phyloP scores from a whole-genome alignment of 2,797 vertebrate species.

The Arnoldichthys spilopterus region DNA sequence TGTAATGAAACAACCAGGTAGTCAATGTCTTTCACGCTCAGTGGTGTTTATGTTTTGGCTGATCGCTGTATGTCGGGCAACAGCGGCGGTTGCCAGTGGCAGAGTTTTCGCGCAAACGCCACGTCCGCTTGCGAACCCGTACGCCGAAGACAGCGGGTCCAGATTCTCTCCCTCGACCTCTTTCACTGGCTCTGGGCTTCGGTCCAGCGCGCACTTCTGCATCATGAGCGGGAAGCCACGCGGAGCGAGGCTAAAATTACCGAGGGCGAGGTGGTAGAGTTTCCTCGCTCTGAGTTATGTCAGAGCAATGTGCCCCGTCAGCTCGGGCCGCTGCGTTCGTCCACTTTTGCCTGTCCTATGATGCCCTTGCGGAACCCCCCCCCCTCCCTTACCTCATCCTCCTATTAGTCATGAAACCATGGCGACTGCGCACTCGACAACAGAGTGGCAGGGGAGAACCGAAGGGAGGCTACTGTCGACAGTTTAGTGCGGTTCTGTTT shows the following conservation, averaged over 20 bases:
- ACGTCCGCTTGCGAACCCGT: not conserved
- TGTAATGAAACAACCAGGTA: too few species aligned
- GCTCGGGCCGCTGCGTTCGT: slow-evolving; percentile 24
- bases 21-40: too few species aligned
- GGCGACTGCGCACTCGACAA: slow-evolving; percentile 23
- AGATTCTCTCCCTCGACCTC: not conserved
- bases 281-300: slow-evolving; percentile 51
- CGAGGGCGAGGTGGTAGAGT: slow-evolving; percentile 26
- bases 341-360: slow-evolving; percentile 4
- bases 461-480: slow-evolving; percentile 14
- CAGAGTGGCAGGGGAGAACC: slow-evolving; percentile 13
- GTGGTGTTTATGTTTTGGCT: too few species aligned
- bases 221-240: slow-evolving; percentile 45
- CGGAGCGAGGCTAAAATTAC: slow-evolving; percentile 54
- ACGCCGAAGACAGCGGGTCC: slow-evolving; percentile 1
- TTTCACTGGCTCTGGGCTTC: slow-evolving; percentile 38
- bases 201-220: slow-evolving; percentile 46
- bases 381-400: slow-evolving; percentile 10
- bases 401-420: slow-evolving; percentile 36
- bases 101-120: too few species aligned
- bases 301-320: slow-evolving; percentile 36
- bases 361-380: slow-evolving; percentile 18
- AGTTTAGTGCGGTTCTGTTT: not conserved
- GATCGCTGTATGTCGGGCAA: too few species aligned
- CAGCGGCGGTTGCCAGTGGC: not conserved